Percentiles rank a stretch among this genome's conserved stretches.
These are phyloP conservation scores for Caiman crocodilus DNA, from an alignment of 2,797 vertebrate species.

Conservation along the genomic window DNA sequence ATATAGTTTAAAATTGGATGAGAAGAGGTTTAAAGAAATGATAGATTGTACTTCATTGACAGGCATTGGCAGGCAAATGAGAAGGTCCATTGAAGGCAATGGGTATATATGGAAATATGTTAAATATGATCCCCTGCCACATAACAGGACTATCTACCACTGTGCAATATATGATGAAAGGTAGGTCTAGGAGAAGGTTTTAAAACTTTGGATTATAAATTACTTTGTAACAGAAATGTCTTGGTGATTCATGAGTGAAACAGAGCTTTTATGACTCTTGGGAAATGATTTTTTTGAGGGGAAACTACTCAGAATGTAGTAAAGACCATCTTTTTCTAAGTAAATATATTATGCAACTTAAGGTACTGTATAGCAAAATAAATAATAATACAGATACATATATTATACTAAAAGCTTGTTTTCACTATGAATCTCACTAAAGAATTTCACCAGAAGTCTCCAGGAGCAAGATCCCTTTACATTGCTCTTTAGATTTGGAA, in stretches of 20 bases:
- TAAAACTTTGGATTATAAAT: constrained; percentile 59
- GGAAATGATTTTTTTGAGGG: constrained; percentile 48
- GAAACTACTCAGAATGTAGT: constrained; percentile 17
- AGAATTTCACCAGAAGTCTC: neutral
- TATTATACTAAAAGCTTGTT: neutral
- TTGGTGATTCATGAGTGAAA: constrained; percentile 62
- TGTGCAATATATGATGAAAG: constrained; percentile 54
- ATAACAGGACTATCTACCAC: constrained; percentile 29
- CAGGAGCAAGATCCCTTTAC: neutral
- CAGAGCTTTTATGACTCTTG: constrained; percentile 44
- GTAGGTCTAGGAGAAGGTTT: constrained; percentile 61
- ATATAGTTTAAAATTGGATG: constrained; percentile 15
- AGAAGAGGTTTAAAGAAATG: constrained; percentile 46
- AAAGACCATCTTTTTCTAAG: neutral
- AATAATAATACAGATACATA: neutral
- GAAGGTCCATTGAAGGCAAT: constrained; percentile 14
- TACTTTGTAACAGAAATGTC: constrained; percentile 62
- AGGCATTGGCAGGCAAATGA: constrained; percentile 14
- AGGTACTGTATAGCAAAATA: neutral
- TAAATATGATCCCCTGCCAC: constrained; percentile 41
- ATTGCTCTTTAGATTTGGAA: neutral
- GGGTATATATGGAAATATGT: constrained; percentile 26
- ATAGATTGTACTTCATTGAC: constrained; percentile 42
- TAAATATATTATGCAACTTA: constrained; percentile 20
- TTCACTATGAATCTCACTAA: neutral